Base-by-base conservation (phyloP, 2,888 invertebrate genomes). In the Dromius quadrimaculatus region DNA sequence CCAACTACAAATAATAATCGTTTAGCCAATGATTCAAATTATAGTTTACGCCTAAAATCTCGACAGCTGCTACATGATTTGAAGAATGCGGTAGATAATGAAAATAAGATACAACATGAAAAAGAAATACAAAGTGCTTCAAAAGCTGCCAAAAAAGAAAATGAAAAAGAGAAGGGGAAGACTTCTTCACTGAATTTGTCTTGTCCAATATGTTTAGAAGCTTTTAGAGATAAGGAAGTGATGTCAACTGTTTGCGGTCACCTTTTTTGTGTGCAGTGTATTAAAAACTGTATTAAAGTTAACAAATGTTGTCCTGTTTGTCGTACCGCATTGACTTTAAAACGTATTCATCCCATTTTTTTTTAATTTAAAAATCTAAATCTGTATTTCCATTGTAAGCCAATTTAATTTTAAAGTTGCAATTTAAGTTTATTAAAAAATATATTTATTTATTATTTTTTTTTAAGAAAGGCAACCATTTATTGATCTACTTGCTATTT, bases 241-340 rank as follows among this genome's bases (percentile, higher is more conserved):
- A 68, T 68, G 68, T 45, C 68, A 5, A 68, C 68, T 15, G 20
- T 59, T 59, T 68, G 68, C 45, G 68, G 68, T 19, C 68, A 68
- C 20, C 17, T 68, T 9, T 68, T 59, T 38, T 68, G 68, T 45
- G 9, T 34, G 0, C 11, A 13, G 1, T 68, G 68, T 43, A 68
- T 68, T 34, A 4, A n/a, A 59, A 17, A 19, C 2, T 17, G 23
- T 19, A 68, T 68, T 43, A 41, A 34, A 43, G 11, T n/a, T 19
- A 59, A 43, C 2, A 43, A 20, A 59, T 13, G 19, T 3, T 68
- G 68, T n/a, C 68, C 68, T 9, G 59, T 17, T 32, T 68, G 68
- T 13, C 20, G 68, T 32, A 57, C 28, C 5, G 3, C 4, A 5
- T 43, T 68, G n/a, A 45, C 43, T 6, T 45, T 68, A 34, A 68